Evolutionary conservation across 2,113 vertebrate genomes (phyloP), one percentile per base, ranked within the genome.

Genomic region (Leucoraja erinaceus): DNA sequence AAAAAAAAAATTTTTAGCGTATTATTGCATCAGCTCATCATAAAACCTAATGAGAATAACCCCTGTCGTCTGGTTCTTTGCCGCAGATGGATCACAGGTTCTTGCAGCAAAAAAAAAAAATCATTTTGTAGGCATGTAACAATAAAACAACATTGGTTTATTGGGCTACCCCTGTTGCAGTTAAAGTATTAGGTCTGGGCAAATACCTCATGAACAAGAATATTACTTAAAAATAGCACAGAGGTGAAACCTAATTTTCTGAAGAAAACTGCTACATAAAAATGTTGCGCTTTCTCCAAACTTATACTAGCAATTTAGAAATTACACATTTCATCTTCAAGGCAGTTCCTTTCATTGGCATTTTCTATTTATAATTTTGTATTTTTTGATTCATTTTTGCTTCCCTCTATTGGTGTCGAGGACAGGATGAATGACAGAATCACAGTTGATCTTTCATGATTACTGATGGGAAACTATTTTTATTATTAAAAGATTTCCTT

Each of bases 301-400:
- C 81, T 12, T 10, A 59, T 56, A 84, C 22, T 54, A 59, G 56
- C 59, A 84, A 84, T 84, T 84, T 84, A 84, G 59, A 84, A 59
- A 59, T 59, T 18, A 28, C 81, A 84, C 28, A 10, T 54, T 84
- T 84, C 81, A 84, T 84, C 81, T 84, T 84, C 81, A 84, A 59
- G 25, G 81, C 22, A 84, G 22, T 3, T 25, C 11, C 18, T 56
- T 59, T 59, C 28, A 61, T 61, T 59, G 56, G 81, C 2, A 22
- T 22, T 59, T 90, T 90, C n/a, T 70, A 22, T 63, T 68, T 90
- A 66, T 63, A 16, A n/a, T n/a, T 88, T 11, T 90, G 28, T 66
- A 59, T 61, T 22, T 90, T 70, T 18, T 70, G 86, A 63, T 66
- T 90, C 16, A 68, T 90, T 90, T 90, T 90, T 90, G 63, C 86